These are phyloP conservation scores for Anser cygnoides DNA, from an alignment of 2,113 vertebrate species.

Conservation along the genomic window DNA sequence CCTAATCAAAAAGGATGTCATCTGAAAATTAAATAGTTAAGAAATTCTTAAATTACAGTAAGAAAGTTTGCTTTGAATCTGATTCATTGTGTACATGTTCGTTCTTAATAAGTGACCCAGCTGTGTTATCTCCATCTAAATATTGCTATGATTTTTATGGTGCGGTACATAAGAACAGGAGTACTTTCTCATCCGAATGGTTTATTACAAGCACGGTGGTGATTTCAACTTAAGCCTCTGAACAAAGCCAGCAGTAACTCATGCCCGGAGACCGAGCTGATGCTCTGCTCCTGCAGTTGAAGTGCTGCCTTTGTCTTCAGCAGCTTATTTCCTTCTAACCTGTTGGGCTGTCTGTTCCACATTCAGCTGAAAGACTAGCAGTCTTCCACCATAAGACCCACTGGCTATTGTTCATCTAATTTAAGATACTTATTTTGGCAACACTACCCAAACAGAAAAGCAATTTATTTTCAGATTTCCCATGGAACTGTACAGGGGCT, in stretches of 20 bases:
- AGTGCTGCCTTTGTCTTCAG: not conserved
- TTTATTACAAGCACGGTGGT: not conserved
- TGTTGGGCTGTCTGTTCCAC: not conserved
- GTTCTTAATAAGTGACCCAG: too few species aligned
- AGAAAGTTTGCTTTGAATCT: not conserved
- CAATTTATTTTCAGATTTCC: not conserved
- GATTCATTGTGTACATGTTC: not conserved
- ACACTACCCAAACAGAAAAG: not conserved
- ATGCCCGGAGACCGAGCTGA: not conserved
- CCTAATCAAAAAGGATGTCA: not conserved
- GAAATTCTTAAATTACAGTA: not conserved
- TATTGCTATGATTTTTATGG: fast-evolving
- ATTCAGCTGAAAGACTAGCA: not conserved
- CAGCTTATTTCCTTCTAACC: not conserved
- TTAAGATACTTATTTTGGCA: not conserved
- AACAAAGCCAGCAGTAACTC: not conserved
- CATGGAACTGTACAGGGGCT: not conserved
- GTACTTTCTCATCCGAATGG: not conserved
- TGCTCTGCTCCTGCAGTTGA: not conserved
- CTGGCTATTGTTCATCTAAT: not conserved
- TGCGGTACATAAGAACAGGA: not conserved
- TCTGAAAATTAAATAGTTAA: not conserved
- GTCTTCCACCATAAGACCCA: not conserved
- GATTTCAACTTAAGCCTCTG: not conserved
- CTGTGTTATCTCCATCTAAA: not conserved